Evolutionary conservation across 2,797 vertebrate genomes (phyloP).

Genomic region (Tangara arthus): DNA sequence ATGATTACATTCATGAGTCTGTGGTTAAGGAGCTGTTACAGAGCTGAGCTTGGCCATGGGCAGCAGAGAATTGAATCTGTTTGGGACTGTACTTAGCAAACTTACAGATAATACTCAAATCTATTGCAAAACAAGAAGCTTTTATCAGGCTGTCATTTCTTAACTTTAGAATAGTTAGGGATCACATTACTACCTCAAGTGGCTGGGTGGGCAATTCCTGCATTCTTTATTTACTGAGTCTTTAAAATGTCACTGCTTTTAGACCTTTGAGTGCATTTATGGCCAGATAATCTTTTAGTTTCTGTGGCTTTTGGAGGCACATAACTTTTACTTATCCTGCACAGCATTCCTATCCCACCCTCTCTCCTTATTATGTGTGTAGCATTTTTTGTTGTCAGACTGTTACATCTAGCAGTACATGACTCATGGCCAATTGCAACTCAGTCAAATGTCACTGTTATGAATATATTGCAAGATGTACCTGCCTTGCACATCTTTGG

Average conservation of each 20-base stretch:
- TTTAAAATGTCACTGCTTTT: background rate
- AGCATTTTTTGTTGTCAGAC: background rate
- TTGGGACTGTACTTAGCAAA: background rate
- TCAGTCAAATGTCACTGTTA: slow-evolving; percentile 8
- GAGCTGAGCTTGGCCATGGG: background rate
- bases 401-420: background rate
- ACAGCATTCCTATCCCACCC: background rate
- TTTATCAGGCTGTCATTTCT: background rate
- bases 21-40: background rate
- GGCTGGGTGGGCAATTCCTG: background rate
- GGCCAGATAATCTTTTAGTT: background rate
- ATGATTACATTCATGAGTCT: background rate
- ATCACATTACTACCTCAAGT: background rate
- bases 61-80: background rate
- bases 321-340: background rate
- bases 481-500: background rate
- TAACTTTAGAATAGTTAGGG: background rate
- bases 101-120: background rate
- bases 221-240: background rate
- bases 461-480: background rate
- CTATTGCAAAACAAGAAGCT: background rate
- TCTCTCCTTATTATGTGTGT: background rate
- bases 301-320: background rate
- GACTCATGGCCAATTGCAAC: background rate
- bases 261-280: background rate